A percentile compares a stretch with the other conserved stretches of the same genome.
Conservation (phyloP, 1,140 invertebrate species). For the Pantala flavescens region DNA sequence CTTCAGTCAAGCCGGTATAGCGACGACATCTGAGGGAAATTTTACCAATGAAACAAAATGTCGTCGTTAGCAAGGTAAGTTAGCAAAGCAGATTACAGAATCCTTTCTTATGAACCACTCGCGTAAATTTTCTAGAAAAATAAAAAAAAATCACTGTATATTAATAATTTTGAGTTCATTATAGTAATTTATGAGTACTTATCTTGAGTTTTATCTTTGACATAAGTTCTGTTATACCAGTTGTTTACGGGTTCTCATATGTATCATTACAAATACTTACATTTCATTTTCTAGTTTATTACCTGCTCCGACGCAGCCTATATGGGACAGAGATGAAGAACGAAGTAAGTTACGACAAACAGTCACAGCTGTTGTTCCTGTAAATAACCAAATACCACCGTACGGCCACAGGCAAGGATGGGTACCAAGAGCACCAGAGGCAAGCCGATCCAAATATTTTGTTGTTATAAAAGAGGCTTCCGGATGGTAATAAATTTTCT, state of each 20-base stretch:
- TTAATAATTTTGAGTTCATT: not conserved
- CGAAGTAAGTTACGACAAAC: constrained; percentile 47
- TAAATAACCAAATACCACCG: constrained; percentile 78
- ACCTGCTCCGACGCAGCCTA: constrained; percentile 69
- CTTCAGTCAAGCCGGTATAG: too few relatives aligned
- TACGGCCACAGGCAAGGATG: constrained; percentile 94
- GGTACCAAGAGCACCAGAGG: constrained; percentile 77
- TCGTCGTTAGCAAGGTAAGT: not conserved
- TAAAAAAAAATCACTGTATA: not conserved
- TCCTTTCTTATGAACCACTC: not conserved
- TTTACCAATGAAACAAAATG: not conserved
- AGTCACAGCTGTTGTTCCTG: constrained; percentile 62
- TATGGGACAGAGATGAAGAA: constrained; percentile 84
- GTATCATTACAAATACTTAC: not conserved
- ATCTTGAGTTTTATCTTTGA: too few relatives aligned
- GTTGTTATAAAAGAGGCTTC: not conserved
- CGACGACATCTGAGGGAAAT: too few relatives aligned
- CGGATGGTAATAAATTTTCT: constrained; percentile 15
- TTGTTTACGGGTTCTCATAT: too few relatives aligned
- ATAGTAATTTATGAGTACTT: not conserved
- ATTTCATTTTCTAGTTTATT: constrained; percentile 48
- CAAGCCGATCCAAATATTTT: constrained; percentile 36
- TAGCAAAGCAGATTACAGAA: not conserved
- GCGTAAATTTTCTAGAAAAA: not conserved
- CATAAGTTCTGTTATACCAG: too few relatives aligned